A percentile compares a stretch with the other conserved stretches of the same genome.
Evolutionary conservation across 2,797 vertebrate genomes (phyloP).

Genomic region (Yasuhikotakia modesta): DNA sequence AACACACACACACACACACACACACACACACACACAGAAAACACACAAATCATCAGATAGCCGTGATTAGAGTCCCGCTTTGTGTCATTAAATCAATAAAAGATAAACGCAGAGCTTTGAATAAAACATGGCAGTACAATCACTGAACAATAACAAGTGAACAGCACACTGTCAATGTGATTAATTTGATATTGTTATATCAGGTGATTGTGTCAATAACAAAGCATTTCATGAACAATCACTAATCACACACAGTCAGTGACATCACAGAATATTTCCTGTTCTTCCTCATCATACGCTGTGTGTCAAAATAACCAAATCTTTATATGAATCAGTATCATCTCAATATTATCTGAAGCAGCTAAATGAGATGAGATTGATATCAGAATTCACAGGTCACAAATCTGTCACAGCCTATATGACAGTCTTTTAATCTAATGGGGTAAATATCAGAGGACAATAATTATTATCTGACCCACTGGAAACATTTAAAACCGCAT

Average conservation of each 20-base stretch:
- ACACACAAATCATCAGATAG: slow-evolving; percentile 45
- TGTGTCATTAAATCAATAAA: slow-evolving; percentile 40
- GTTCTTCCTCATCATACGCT: background rate
- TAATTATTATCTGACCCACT: slow-evolving; percentile 34
- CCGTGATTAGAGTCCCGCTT: slow-evolving; percentile 16
- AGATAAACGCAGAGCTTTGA: slow-evolving; percentile 32
- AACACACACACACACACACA: slow-evolving; percentile 2
- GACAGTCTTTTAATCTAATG: too few relatives aligned
- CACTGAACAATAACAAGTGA: slow-evolving; percentile 46
- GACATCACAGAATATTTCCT: background rate
- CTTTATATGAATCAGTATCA: slow-evolving; percentile 6
- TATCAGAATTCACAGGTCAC: too few relatives aligned
- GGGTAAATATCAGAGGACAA: slow-evolving; percentile 43
- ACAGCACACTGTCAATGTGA: slow-evolving; percentile 54
- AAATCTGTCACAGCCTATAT: too few relatives aligned
- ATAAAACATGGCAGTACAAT: slow-evolving; percentile 37
- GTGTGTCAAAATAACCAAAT: background rate
- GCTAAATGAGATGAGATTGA: background rate
- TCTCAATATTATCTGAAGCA: background rate
- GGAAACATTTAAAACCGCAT: slow-evolving; percentile 8
- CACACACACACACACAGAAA: slow-evolving; percentile 18
- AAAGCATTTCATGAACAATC: slow-evolving; percentile 47
- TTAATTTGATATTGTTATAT: slow-evolving; percentile 57
- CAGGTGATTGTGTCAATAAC: slow-evolving; percentile 48
- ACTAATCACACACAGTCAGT: slow-evolving; percentile 42